Conservation (phyloP, 2,797 vertebrate species). For the Salarias fasciatus region DNA sequence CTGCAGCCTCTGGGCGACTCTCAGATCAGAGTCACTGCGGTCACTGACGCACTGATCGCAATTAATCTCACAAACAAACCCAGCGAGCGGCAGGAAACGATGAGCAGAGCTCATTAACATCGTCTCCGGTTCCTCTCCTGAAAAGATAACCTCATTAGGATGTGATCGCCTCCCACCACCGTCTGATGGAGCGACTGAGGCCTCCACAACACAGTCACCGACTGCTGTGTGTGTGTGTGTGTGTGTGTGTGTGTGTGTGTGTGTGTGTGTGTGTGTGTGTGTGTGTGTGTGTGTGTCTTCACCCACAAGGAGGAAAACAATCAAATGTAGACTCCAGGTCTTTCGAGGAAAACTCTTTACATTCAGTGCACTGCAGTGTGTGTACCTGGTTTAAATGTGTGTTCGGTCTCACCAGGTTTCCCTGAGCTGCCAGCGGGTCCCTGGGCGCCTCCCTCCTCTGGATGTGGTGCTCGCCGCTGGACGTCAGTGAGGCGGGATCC, state of each 20-base stretch:
- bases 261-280: too few relatives aligned
- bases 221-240: too few relatives aligned
- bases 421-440: conserved; percentile 53
- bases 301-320: too few relatives aligned
- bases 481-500: conserved; percentile 18
- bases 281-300: too few relatives aligned
- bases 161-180: conserved; percentile 16
- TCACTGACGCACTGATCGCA: conserved; percentile 29
- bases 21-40: conserved; percentile 9
- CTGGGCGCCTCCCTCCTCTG: conserved; percentile 53
- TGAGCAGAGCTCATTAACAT: conserved; percentile 58
- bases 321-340: too few relatives aligned
- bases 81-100: conserved; percentile 34
- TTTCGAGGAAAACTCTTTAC: too few relatives aligned
- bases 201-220: too few relatives aligned
- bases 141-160: conserved; percentile 43
- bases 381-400: too few relatives aligned
- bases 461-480: conserved; percentile 53
- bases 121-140: conserved; percentile 53
- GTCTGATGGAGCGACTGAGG: too few relatives aligned
- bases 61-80: conserved; percentile 60
- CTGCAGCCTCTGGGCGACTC: not conserved
- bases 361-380: too few relatives aligned
- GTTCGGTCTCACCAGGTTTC: conserved; percentile 73
- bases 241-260: too few relatives aligned